phyloP scores from a whole-genome alignment of 2,888 invertebrate genomes.

The Scaptomyza cyrtandrae region DNA sequence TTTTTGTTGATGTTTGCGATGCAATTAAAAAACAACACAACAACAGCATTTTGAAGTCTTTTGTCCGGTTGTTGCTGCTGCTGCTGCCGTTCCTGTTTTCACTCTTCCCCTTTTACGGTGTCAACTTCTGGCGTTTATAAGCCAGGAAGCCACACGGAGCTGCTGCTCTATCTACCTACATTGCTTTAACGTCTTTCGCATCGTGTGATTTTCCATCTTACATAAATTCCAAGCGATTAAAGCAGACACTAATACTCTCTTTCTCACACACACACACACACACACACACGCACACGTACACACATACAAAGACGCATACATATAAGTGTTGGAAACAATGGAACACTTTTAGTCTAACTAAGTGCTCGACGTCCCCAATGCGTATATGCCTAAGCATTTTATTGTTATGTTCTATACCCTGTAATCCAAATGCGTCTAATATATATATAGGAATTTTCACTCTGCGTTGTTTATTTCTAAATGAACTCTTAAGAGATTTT shows the following conservation, averaged over 20 bases:
- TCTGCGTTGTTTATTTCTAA: too few species aligned
- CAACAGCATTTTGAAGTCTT: conserved; percentile 29
- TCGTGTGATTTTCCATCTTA: conserved; percentile 21
- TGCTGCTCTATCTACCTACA: conserved; percentile 2
- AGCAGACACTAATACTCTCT: conserved; percentile 21
- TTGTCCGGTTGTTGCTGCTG: conserved; percentile 13
- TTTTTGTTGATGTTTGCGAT: conserved; percentile 11
- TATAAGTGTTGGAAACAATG: conserved; percentile 49
- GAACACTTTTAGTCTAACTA: conserved; percentile 60
- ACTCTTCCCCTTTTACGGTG: conserved; percentile 25
- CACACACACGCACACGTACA: neutral
- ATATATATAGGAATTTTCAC: too few species aligned
- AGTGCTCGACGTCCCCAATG: conserved; percentile 43
- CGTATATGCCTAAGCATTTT: conserved; percentile 17
- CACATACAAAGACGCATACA: conserved; percentile 1
- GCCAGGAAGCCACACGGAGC: conserved; percentile 31
- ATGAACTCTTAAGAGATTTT: too few species aligned
- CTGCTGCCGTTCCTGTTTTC: conserved; percentile 6
- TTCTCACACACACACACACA: conserved; percentile 6
- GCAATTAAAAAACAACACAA: conserved; percentile 53
- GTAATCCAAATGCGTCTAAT: neutral
- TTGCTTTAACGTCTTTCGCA: conserved; percentile 22
- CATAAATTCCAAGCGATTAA: conserved; percentile 47
- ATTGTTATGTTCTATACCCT: conserved; percentile 28
- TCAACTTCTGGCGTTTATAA: conserved; percentile 37